Evolutionary conservation across 2,113 vertebrate genomes (phyloP).

Genomic region (Lasiurus cinereus): DNA sequence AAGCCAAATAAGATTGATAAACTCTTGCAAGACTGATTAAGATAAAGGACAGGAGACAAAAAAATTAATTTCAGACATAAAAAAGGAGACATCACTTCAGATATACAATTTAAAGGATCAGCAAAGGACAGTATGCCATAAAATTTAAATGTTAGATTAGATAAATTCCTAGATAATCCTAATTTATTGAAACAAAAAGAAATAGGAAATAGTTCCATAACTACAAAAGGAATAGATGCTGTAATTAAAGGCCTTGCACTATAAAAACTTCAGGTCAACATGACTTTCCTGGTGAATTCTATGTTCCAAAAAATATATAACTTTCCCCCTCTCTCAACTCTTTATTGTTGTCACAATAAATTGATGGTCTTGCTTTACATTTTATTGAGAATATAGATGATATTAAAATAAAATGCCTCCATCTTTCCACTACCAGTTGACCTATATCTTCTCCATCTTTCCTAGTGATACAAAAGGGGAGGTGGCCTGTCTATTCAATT

Average conservation of each 20-base stretch:
- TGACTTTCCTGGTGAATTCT: not conserved
- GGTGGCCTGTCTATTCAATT: not conserved
- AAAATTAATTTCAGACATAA: not conserved
- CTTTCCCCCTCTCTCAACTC: not conserved
- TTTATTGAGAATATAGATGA: not conserved
- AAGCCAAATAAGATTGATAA: constrained; percentile 26
- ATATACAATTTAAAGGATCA: not conserved
- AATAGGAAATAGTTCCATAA: not conserved
- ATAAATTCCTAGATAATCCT: not conserved
- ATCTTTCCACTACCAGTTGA: not conserved
- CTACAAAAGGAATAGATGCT: not conserved
- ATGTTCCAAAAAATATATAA: not conserved
- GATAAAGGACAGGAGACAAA: not conserved
- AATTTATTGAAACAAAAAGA: constrained; percentile 7
- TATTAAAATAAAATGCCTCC: not conserved
- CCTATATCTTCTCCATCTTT: not conserved
- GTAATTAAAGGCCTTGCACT: constrained; percentile 8
- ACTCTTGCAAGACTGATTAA: not conserved
- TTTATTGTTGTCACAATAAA: not conserved
- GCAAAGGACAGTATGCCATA: not conserved
- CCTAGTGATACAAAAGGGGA: not conserved
- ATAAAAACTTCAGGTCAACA: not conserved
- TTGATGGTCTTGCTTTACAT: not conserved
- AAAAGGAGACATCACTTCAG: not conserved
- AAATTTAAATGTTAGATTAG: constrained; percentile 22